phyloP scores from a whole-genome alignment of 2,888 invertebrate species.

The Eutolmus rufibarbis region DNA sequence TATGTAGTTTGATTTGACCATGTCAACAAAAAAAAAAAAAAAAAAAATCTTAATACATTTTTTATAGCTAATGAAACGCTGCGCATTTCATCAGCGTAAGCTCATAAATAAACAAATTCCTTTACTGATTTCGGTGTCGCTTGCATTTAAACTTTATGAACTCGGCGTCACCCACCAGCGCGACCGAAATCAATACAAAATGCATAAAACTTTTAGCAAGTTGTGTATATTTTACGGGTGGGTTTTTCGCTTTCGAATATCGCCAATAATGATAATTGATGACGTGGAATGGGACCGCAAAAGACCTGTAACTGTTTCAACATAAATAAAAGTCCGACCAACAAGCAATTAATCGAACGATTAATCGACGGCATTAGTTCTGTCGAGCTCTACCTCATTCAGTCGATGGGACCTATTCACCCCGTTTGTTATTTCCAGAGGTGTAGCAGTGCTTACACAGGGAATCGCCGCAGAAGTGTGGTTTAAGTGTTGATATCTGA shows the following conservation, averaged over 20 bases:
- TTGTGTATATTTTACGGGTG: neutral
- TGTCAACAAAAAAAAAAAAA: neutral
- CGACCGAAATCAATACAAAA: neutral
- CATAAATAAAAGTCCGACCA: slow-evolving; percentile 19
- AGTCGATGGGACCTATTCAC: neutral
- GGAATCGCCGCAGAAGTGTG: slow-evolving; percentile 12
- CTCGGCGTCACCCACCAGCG: neutral
- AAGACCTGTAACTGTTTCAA: slow-evolving; percentile 20
- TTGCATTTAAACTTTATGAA: neutral
- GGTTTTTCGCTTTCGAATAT: neutral
- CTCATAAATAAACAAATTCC: neutral
- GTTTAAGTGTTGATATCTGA: slow-evolving; percentile 25
- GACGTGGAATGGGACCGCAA: neutral
- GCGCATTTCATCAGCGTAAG: neutral
- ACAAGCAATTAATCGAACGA: slow-evolving; percentile 18
- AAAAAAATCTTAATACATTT: neutral
- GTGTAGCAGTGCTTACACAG: slow-evolving; percentile 2
- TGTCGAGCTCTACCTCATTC: neutral
- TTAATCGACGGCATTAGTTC: slow-evolving; percentile 27
- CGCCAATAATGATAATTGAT: slow-evolving; percentile 18
- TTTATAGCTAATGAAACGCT: neutral
- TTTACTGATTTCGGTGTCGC: neutral
- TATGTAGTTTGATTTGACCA: neutral
- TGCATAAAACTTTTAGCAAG: slow-evolving; percentile 8
- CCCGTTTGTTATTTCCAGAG: slow-evolving; percentile 3